phyloP scores from a whole-genome alignment of 2,888 invertebrate genomes.

The Itoplectis maculator region DNA sequence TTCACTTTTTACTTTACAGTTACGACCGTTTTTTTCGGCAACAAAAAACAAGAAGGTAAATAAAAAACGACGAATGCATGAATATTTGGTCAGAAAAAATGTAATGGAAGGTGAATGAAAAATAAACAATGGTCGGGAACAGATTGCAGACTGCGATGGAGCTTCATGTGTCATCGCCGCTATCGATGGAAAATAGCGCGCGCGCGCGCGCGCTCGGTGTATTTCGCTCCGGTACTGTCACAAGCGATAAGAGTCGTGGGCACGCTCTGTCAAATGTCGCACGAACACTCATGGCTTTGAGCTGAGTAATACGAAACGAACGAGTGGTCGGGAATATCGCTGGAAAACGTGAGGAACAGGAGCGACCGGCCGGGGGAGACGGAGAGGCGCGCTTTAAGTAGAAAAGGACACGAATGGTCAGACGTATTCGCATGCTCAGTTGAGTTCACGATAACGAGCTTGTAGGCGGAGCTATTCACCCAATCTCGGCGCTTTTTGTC shows the following conservation, averaged over 20 bases:
- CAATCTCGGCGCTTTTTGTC: slow-evolving; percentile 18
- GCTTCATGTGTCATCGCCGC: slow-evolving; percentile 27
- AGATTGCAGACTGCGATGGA: not conserved
- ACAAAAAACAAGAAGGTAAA: not conserved
- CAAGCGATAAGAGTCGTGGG: slow-evolving; percentile 37
- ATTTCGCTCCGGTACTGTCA: not conserved
- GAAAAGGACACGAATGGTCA: slow-evolving; percentile 50
- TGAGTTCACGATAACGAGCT: slow-evolving; percentile 28
- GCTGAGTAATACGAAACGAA: not conserved
- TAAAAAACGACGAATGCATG: not conserved
- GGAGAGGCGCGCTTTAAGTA: slow-evolving; percentile 30
- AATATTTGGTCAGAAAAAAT: not conserved
- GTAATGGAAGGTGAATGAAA: not conserved
- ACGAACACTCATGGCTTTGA: slow-evolving; percentile 40
- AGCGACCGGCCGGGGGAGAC: not conserved
- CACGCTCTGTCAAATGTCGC: slow-evolving; percentile 51
- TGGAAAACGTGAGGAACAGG: not conserved
- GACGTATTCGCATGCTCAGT: slow-evolving; percentile 29
- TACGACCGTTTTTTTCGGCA: too few relatives aligned
- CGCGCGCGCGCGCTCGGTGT: not conserved
- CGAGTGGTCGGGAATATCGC: slow-evolving; percentile 40
- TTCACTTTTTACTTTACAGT: too few relatives aligned
- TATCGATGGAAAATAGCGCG: slow-evolving; percentile 18
- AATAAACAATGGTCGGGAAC: not conserved
- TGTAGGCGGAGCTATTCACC: slow-evolving; percentile 6